Base-by-base conservation (phyloP, 2,888 invertebrate genomes). In the Drosophila prostipennis region DNA sequence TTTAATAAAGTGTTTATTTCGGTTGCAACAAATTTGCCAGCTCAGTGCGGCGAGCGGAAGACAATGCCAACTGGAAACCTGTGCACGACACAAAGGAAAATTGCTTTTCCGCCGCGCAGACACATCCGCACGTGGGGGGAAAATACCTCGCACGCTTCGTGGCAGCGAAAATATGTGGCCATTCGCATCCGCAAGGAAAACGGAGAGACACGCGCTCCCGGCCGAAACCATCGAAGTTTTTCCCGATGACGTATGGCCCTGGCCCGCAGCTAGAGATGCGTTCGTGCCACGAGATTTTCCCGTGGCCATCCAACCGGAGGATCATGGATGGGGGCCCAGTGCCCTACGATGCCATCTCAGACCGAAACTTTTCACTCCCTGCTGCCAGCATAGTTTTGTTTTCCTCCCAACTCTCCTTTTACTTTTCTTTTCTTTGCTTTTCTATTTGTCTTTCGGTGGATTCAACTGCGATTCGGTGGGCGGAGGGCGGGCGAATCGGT, bases 1-100 rank as follows among this genome's bases (percentile, higher is more conserved):
- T 87, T 87, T 87, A 89, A 89, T 87, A 87, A 87, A 89, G 87
- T 87, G 87, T 87, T 87, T 87, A 87, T 89, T 82, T 84, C 77
- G 65, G 80, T 77, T 80, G 82, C 81, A 79, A 85, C 89, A 85
- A 88, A 87, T 89, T 81, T 87, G 83, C 85, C 84, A 88, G 81
- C 87, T 87, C 68, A 79, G 72, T 80, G 76, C 72, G 67, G 70
- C 61, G 61, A 34, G 63, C 61, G 75, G 72, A 79, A 86, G 74
- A 87, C 87, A 87, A 82, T 81, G 79, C 77, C 70, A 77, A 67
- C 73, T 78, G 72, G 55, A 84, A 80, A 84, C 85, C 89, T 86
- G 85, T 75, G 85, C 72, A 81, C 81, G 89, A 86, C 85, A 86
- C 85, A 86, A 86, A 86, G 89, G 85, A 86, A 86, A 86, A 86